These are phyloP conservation scores for Pandemis corylana DNA, from an alignment of 2,888 invertebrate species.

Conservation along the genomic window DNA sequence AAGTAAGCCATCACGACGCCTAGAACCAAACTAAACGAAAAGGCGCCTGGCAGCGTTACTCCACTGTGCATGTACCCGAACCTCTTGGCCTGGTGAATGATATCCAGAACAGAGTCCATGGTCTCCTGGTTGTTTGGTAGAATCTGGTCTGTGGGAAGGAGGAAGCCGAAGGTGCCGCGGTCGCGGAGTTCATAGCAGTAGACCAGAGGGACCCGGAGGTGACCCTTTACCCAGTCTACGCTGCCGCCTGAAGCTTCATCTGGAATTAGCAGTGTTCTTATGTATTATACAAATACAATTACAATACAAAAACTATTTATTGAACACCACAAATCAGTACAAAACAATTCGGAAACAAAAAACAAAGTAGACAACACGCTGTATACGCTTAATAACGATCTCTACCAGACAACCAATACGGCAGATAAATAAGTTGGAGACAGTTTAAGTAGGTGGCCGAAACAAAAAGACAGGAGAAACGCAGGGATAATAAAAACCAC, in stretches of 20 bases:
- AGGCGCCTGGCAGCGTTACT: slow-evolving; percentile 29
- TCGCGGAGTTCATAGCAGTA: slow-evolving; percentile 91
- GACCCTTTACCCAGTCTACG: slow-evolving; percentile 91
- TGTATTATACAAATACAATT: too few relatives aligned
- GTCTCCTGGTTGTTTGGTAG: slow-evolving; percentile 86
- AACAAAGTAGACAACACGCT: too few relatives aligned
- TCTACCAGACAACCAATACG: too few relatives aligned
- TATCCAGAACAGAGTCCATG: slow-evolving; percentile 74
- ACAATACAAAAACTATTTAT: too few relatives aligned
- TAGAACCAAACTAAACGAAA: slow-evolving; percentile 40
- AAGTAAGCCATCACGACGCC: slow-evolving; percentile 14
- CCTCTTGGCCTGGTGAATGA: slow-evolving; percentile 69
- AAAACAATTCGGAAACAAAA: too few relatives aligned
- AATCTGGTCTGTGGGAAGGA: slow-evolving; percentile 88
- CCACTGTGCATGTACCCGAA: slow-evolving; percentile 64
- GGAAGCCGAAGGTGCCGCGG: slow-evolving; percentile 87
- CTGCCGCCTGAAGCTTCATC: slow-evolving; percentile 88
- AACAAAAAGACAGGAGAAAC: too few relatives aligned
- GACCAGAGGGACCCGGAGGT: slow-evolving; percentile 85
- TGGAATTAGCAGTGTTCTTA: slow-evolving; percentile 54
- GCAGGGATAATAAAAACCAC: too few relatives aligned
- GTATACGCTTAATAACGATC: too few relatives aligned
- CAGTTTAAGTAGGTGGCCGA: too few relatives aligned
- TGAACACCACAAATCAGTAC: too few relatives aligned
- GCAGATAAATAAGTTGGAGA: too few relatives aligned